Conservation (phyloP, 1,140 invertebrate species). For the Drosophila simulans region DNA sequence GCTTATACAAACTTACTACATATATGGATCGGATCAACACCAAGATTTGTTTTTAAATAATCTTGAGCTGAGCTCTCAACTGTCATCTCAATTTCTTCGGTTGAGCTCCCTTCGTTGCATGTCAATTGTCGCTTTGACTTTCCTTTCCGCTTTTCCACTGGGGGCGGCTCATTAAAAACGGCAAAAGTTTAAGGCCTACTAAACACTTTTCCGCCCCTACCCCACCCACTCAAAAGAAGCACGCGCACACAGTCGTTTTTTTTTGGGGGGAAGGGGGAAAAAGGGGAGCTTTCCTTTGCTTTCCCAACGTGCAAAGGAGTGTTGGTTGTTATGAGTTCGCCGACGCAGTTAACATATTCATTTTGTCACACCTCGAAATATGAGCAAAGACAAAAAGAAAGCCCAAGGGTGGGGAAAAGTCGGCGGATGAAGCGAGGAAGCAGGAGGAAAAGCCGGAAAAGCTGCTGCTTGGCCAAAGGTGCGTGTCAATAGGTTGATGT, state of each 20-base stretch:
- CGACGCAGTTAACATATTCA: constrained; percentile 41
- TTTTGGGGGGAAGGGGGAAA: not conserved
- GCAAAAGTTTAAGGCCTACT: constrained; percentile 37
- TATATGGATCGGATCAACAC: too few species aligned
- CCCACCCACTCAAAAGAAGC: not conserved
- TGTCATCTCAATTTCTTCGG: constrained; percentile 3
- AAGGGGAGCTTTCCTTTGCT: not conserved
- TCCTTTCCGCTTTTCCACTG: constrained; percentile 14
- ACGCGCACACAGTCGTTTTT: constrained; percentile 18
- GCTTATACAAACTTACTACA: too few species aligned
- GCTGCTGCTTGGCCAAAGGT: constrained; percentile 12
- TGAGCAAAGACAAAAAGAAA: constrained; percentile 22
- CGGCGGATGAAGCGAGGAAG: constrained; percentile 19
- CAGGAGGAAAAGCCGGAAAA: constrained; percentile 23
- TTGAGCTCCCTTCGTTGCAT: constrained; percentile 42
- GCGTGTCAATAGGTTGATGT: constrained; percentile 72
- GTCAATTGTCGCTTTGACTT: constrained; percentile 63
- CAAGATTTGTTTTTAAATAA: not conserved
- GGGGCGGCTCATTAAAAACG: constrained; percentile 56
- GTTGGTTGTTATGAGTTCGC: constrained; percentile 41
- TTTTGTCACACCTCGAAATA: constrained; percentile 61
- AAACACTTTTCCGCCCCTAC: constrained; percentile 18
- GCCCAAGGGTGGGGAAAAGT: not conserved
- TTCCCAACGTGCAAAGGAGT: constrained; percentile 9
- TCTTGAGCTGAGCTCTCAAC: not conserved